Conservation (phyloP, 2,113 vertebrate genomes). For the Trichomycterus rosablanca region DNA sequence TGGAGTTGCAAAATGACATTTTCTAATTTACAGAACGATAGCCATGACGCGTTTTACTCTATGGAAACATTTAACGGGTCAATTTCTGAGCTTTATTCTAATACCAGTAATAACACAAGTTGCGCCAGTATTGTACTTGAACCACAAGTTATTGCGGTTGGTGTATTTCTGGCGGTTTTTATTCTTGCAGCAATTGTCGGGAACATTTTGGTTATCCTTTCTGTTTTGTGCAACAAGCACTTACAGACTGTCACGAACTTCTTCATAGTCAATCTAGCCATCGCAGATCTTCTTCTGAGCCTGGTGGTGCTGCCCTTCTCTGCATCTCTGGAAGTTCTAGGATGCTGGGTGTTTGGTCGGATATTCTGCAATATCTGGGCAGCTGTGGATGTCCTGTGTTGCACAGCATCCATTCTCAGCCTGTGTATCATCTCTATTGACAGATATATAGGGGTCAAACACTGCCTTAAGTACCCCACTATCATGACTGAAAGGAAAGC, state of each 20-base stretch:
- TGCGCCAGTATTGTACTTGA: conserved; percentile 72
- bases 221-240: conserved; percentile 90
- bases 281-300: conserved; percentile 89
- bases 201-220: conserved; percentile 94
- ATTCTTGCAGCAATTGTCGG: conserved; percentile 89
- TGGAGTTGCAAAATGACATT: not conserved
- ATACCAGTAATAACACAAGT: conserved; percentile 28
- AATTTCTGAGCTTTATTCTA: not conserved
- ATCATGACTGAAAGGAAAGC: conserved; percentile 95
- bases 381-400: conserved; percentile 95
- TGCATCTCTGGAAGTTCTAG: conserved; percentile 88
- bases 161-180: conserved; percentile 82
- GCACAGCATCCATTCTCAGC: conserved; percentile 97
- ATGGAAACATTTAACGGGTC: not conserved
- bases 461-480: conserved; percentile 92
- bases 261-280: conserved; percentile 95
- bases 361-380: conserved; percentile 98
- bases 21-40: not conserved
- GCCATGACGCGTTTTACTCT: not conserved
- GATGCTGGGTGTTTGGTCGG: conserved; percentile 92
- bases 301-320: conserved; percentile 92
- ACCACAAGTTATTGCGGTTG: conserved; percentile 77
- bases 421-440: conserved; percentile 96
- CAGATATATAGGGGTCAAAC: conserved; percentile 91
- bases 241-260: conserved; percentile 96